A percentile compares a stretch with the other conserved stretches of the same genome.
Conservation (phyloP, 2,888 invertebrate genomes). For the Catocala sponsa region DNA sequence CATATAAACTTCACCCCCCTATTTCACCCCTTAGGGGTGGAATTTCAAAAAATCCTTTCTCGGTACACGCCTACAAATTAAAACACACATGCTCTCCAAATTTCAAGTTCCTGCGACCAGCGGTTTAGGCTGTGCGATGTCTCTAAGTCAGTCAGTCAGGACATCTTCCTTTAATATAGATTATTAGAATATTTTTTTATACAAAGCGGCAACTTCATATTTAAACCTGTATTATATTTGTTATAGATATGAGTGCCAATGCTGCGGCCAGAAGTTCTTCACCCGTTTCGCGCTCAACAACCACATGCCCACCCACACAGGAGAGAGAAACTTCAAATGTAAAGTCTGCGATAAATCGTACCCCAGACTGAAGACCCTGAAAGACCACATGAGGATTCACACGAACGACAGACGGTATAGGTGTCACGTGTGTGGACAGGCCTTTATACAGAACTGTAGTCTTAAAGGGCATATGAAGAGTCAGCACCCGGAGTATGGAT, state of each 20-base stretch:
- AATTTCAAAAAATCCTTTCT: too few relatives aligned
- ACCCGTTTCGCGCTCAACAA: slow-evolving; percentile 79
- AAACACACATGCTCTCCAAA: too few relatives aligned
- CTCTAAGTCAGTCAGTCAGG: too few relatives aligned
- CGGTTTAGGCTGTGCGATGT: too few relatives aligned
- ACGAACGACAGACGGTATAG: slow-evolving; percentile 75
- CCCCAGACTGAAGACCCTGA: slow-evolving; percentile 76
- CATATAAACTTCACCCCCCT: too few relatives aligned
- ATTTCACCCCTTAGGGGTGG: too few relatives aligned
- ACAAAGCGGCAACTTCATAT: too few relatives aligned
- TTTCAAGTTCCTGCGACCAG: too few relatives aligned
- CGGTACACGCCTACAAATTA: too few relatives aligned
- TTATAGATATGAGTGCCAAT: slow-evolving; percentile 77
- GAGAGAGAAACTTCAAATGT: slow-evolving; percentile 79
- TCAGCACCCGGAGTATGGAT: slow-evolving; percentile 76
- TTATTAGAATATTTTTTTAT: too few relatives aligned
- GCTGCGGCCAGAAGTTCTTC: slow-evolving; percentile 81
- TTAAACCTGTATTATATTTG: too few relatives aligned
- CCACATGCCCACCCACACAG: slow-evolving; percentile 82
- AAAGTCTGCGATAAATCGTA: slow-evolving; percentile 81
- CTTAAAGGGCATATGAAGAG: slow-evolving; percentile 81
- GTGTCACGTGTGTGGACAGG: slow-evolving; percentile 78
- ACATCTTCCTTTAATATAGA: too few relatives aligned
- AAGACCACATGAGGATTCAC: slow-evolving; percentile 79
- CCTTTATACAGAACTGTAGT: slow-evolving; percentile 82